Evolutionary conservation across 2,888 invertebrate species (phyloP), one percentile per base, ranked within the genome.

Genomic region (Drosophila subquinaria): DNA sequence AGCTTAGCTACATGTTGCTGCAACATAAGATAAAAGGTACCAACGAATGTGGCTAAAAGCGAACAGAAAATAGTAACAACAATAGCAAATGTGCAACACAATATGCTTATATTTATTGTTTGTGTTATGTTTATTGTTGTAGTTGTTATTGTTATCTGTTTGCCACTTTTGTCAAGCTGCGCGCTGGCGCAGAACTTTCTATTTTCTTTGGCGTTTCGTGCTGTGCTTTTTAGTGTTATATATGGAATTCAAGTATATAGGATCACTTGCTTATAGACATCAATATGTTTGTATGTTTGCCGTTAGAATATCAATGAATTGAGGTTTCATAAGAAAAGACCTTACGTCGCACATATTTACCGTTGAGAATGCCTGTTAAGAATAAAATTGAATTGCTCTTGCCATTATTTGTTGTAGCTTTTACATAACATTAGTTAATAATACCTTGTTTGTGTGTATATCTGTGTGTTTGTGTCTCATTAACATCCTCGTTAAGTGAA

Each of bases 161-260:
- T 64, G 65, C 62, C 62, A 62, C n/a, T 60, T 65, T 68, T 73
- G 55, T 63, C 52, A 65, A 68, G 45, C 51, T 63, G 57, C 45
- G 48, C 74, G 52, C 64, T 71, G 64, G 57, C 73, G 73, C 80
- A 91, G 91, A 91, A 91, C 91, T 91, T 91, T 90, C 90, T 91
- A 91, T 91, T 91, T 91, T 91, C 89, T 89, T 91, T 88, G 83
- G 79, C 77, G 79, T 78, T 89, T 84, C 74, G 78, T 79, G 79
- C 48, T 60, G 71, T 76, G 76, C 42, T 75, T 79, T 75, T 69
- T 15, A 35, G 53, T 43, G 15, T 69, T 69, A 40, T 45, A 73
- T 27, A 23, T 51, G 23, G 27, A 23, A 42, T 42, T 30, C 11
- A 30, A 38, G 27, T 45, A 38, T 27, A 42, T 40, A 43, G 33